Evolutionary conservation across 2,888 invertebrate species (phyloP), one percentile per base, ranked within the genome.

Genomic region (Drosophila meridiana): DNA sequence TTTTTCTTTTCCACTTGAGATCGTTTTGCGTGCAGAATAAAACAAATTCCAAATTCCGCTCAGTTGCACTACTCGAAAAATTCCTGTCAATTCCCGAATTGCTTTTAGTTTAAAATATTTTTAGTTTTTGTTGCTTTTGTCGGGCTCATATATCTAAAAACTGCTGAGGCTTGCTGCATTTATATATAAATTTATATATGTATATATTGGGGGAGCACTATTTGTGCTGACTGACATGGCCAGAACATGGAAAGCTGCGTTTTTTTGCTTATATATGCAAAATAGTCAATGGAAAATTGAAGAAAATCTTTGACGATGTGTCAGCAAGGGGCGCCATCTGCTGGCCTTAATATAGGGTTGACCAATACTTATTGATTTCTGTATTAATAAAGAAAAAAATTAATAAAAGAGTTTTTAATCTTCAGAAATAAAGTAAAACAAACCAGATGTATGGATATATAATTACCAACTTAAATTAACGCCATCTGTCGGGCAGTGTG

Each of bases 11-110:
- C 48, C 59, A 74, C 56, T 61, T 28, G 57, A 62, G 47, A 30
- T 36, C 40, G 13, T 26, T 32, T n/a, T 9, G 78, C 78, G 59
- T 55, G 61, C 38, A 69, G 36, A 47, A 38, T 40, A 64, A 52
- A 72, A 75, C 63, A 77, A 75, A 66, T 75, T 63, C 56, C 38
- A 13, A 30, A 47, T 56, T 68, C 40, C 68, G 56, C 45, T 76
- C 58, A 26, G 47, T 60, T 59, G 50, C 69, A 56, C 47, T 34
- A 26, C 43, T 43, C 43, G 26, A 9, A 34, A 36, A 57, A 64
- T 47, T 47, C 47, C 47, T 58, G 55, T 62, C 61, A 62, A 43
- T 62, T n/a, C 42, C 14, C 30, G 42, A 62, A 62, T 43, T 55
- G 55, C 61, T 43, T 34, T 43, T 62, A 62, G 26, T 26, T 62